Evolutionary conservation across 2,888 invertebrate genomes (phyloP).

Genomic region (Synergus japonicus): DNA sequence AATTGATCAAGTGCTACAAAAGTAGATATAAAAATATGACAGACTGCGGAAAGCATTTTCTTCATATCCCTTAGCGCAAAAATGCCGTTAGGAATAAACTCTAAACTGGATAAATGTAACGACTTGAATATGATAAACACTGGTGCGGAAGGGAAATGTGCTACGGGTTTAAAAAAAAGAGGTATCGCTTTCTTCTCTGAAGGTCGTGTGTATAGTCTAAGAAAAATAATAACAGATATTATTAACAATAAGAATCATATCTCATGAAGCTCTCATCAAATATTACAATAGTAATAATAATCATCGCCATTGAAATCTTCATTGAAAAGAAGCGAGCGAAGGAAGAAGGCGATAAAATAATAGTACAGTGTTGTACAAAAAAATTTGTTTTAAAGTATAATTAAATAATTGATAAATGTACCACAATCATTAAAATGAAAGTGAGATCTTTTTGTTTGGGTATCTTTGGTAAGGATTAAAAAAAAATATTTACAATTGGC

Average conservation of each 20-base stretch:
- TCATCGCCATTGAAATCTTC: slow-evolving; percentile 48
- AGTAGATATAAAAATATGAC: slow-evolving; percentile 37
- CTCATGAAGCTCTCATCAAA: slow-evolving; percentile 65
- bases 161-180: slow-evolving; percentile 35
- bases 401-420: background rate
- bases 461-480: slow-evolving; percentile 5
- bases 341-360: background rate
- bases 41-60: slow-evolving; percentile 33
- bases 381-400: background rate
- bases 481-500: background rate
- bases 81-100: slow-evolving; percentile 6
- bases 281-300: slow-evolving; percentile 64
- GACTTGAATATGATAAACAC: slow-evolving; percentile 15
- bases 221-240: slow-evolving; percentile 62
- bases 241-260: slow-evolving; percentile 67
- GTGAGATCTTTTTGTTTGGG: background rate
- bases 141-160: slow-evolving; percentile 4
- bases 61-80: slow-evolving; percentile 20
- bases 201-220: slow-evolving; percentile 53
- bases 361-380: background rate
- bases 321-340: slow-evolving; percentile 25
- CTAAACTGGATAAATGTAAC: slow-evolving; percentile 14
- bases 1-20: slow-evolving; percentile 40
- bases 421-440: background rate
- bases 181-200: slow-evolving; percentile 39